These are phyloP conservation scores for Catocala sponsa DNA, from an alignment of 2,888 invertebrate species.

Conservation along the genomic window DNA sequence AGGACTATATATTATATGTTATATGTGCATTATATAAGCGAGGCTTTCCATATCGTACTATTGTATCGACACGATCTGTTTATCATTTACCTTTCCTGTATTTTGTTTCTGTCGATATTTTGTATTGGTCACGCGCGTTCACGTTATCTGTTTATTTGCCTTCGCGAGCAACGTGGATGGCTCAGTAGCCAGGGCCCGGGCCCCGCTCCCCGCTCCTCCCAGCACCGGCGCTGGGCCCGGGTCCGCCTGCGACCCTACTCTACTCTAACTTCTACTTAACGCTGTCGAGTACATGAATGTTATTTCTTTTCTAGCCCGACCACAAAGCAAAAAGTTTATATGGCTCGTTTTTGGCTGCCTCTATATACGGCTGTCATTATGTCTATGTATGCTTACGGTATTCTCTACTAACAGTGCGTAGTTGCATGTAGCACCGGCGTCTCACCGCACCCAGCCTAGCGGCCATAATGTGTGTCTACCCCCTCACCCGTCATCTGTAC, in stretches of 20 bases:
- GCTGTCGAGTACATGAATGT: constrained; percentile 78
- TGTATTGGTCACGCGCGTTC: constrained; percentile 67
- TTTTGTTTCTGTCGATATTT: constrained; percentile 58
- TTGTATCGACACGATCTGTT: constrained; percentile 60
- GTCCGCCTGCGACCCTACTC: constrained; percentile 17
- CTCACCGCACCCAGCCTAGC: constrained; percentile 10
- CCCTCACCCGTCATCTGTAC: neutral
- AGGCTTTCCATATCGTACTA: constrained; percentile 77
- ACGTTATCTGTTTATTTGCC: constrained; percentile 75
- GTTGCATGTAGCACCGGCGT: constrained; percentile 71
- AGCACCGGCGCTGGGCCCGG: constrained; percentile 22
- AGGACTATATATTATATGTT: constrained; percentile 54
- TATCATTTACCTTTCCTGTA: constrained; percentile 52
- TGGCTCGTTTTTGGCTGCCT: constrained; percentile 88
- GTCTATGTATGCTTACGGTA: constrained; percentile 87
- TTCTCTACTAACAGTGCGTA: constrained; percentile 73
- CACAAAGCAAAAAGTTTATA: constrained; percentile 86
- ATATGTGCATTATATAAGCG: constrained; percentile 75
- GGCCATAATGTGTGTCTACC: neutral
- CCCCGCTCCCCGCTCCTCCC: constrained; percentile 12
- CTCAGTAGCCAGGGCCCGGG: neutral
- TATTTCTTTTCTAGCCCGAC: constrained; percentile 85
- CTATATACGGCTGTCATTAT: constrained; percentile 86
- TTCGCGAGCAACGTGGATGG: constrained; percentile 56
- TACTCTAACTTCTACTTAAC: constrained; percentile 49